Percentiles rank a stretch among this genome's conserved stretches.
These are phyloP conservation scores for Ficedula albicollis DNA, from an alignment of 2,797 vertebrate species.

Conservation along the genomic window DNA sequence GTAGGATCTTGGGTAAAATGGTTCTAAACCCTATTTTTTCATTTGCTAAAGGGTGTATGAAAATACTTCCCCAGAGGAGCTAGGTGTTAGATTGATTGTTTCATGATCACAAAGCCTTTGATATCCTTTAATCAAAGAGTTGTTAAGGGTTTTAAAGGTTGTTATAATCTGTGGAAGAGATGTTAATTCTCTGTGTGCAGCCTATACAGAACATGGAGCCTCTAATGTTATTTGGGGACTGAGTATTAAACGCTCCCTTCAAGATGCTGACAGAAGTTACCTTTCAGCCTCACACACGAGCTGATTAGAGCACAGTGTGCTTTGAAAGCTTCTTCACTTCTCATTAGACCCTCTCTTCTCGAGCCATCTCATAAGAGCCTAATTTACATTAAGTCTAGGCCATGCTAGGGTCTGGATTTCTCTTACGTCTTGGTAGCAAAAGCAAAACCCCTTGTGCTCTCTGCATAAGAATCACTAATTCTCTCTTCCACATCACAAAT, in stretches of 20 bases:
- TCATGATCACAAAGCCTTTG: constrained; percentile 61
- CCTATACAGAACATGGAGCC: not conserved
- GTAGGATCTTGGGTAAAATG: not conserved
- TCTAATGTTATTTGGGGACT: constrained; percentile 5
- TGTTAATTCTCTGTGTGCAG: not conserved
- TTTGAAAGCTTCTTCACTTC: constrained; percentile 56
- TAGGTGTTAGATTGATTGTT: constrained; percentile 46
- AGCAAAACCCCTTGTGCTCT: not conserved
- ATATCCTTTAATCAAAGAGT: constrained; percentile 48
- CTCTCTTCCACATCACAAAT: constrained; percentile 18
- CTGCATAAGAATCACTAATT: not conserved
- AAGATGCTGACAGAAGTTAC: constrained; percentile 24
- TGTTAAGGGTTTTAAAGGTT: constrained; percentile 31
- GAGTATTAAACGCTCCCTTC: not conserved
- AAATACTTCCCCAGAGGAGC: not conserved
- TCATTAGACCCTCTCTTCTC: constrained; percentile 21
- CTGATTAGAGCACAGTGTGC: constrained; percentile 3
- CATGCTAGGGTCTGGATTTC: not conserved
- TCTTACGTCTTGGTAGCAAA: not conserved
- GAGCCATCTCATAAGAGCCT: not conserved
- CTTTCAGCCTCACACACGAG: not conserved
- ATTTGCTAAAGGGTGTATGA: not conserved
- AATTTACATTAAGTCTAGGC: constrained; percentile 26
- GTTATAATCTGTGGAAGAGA: not conserved
- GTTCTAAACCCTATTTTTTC: not conserved